Evolutionary conservation across 2,113 vertebrate genomes (phyloP).

Genomic region (Pteropus alecto): DNA sequence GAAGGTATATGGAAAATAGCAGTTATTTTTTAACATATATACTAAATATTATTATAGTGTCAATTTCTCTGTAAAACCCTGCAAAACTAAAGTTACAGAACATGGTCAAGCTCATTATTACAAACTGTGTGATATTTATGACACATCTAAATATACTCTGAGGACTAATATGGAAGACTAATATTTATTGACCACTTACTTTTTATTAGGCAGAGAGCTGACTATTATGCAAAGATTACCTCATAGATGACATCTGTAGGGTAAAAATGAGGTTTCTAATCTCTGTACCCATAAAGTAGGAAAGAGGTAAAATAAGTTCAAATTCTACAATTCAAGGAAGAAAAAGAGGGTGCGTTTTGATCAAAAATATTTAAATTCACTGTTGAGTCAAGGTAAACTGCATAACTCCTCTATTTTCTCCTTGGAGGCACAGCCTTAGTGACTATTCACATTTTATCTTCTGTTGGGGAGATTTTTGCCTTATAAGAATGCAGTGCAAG

Average conservation of each 20-base stretch:
- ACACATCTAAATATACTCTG: neutral
- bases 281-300: neutral
- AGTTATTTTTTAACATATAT: neutral
- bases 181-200: neutral
- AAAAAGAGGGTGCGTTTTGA: neutral
- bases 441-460: neutral
- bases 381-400: neutral
- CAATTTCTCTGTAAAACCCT: neutral
- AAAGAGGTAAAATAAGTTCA: neutral
- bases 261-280: neutral
- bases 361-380: slow-evolving; percentile 20
- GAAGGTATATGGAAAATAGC: neutral
- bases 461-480: neutral
- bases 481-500: neutral
- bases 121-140: neutral
- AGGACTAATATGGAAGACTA: neutral
- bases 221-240: neutral
- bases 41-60: neutral
- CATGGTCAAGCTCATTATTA: neutral
- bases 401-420: neutral
- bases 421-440: neutral
- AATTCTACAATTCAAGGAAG: neutral
- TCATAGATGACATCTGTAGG: neutral
- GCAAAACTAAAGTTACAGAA: neutral
- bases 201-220: neutral